Base-by-base conservation (phyloP, 1,140 invertebrate genomes). In the Formica exsecta region DNA sequence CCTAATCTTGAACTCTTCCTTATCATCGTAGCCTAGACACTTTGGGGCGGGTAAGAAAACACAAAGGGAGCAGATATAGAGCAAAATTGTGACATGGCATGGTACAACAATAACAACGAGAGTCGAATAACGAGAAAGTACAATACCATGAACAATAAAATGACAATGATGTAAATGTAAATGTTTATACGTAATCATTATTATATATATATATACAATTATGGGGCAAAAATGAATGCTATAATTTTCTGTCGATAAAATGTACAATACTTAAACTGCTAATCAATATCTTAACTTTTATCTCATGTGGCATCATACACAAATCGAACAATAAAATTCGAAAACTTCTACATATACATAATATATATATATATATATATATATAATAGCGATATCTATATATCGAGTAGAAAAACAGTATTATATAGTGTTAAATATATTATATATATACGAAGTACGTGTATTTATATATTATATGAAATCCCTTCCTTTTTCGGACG, bases 1-100 rank as follows among this genome's bases (percentile, higher is more conserved):
- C 19, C 25, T 36, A 3, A 8, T 48, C 65, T 59, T 25, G 61
- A 79, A 71, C 77, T 90, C 89, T 92, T 89, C 89, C 8, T 84
- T 61, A 70, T 44, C 51, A 61, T 81, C 41, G 29, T 68, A 9
- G n/a, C 91, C 94, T 95, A 94, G 89, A 95, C 94, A 94, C 94
- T 94, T 90, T 91, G 89, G 86, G 89, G 13, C 4, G 41, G 36
- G 65, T 86, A 74, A 91, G 89, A 93, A 79, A 65, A 87, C 32
- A 93, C 57, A 89, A 51, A 89, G 75, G 89, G 79, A 89, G 79
- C 88, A 87, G 86, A 64, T 89, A 88, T 80, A 91, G 44, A 85
- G 71, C 70, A 41, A 88, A 90, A 87, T 80, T 70, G 77, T 79
- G 81, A 90, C 88, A 93, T 92, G 90, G 90, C 89, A 93, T 87